A percentile compares a stretch with the other conserved stretches of the same genome.
Evolutionary conservation across 2,888 invertebrate genomes (phyloP).

Genomic region (Acronicta psi): DNA sequence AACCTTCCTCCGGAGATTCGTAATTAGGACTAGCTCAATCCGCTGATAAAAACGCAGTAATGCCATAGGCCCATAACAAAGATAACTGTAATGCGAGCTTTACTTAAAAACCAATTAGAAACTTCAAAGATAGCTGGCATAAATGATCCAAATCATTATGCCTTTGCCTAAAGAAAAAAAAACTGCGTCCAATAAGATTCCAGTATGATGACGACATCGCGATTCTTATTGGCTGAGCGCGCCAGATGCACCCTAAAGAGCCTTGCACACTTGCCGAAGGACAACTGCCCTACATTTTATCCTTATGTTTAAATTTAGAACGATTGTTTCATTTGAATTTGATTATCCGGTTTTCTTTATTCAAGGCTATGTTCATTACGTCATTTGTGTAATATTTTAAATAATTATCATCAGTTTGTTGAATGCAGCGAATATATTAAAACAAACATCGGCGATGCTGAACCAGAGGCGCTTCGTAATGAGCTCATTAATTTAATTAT

Average conservation of each 20-base stretch:
- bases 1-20: no score
- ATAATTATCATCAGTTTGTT: neutral
- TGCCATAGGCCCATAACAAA: no score
- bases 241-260: constrained; percentile 27
- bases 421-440: neutral
- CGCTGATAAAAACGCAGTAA: no score
- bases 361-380: neutral
- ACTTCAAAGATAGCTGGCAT: constrained; percentile 15
- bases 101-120: constrained; percentile 16
- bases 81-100: neutral
- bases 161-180: constrained; percentile 15
- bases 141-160: constrained; percentile 18
- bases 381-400: constrained; percentile 3
- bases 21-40: no score
- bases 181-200: constrained; percentile 23
- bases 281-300: neutral
- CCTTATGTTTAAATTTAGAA: neutral
- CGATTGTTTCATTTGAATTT: neutral
- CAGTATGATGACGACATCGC: constrained; percentile 30
- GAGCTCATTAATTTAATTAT: neutral
- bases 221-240: constrained; percentile 19
- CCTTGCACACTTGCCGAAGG: constrained; percentile 1
- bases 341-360: neutral
- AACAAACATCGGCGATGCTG: constrained; percentile 1
- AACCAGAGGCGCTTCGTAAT: neutral